Conservation (phyloP, 2,888 invertebrate genomes). For the Drosophila histrio region DNA sequence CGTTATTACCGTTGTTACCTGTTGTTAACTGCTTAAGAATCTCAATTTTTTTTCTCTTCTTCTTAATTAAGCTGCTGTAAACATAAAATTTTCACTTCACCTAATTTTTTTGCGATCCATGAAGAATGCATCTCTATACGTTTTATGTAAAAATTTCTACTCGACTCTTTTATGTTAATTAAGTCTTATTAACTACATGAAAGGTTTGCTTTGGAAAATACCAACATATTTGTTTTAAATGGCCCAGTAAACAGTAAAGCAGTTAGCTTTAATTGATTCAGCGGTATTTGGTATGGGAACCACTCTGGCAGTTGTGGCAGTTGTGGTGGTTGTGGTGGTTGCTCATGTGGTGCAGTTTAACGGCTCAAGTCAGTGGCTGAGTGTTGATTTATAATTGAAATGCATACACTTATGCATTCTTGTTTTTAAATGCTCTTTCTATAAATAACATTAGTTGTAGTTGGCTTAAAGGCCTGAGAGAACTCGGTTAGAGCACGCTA, state of each 20-base stretch:
- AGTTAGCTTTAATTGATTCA: constrained; percentile 74
- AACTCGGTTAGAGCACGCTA: not conserved
- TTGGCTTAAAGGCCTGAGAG: not conserved
- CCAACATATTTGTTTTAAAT: constrained; percentile 56
- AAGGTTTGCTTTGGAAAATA: constrained; percentile 54
- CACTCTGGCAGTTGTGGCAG: too few species aligned
- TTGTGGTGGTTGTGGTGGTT: too few species aligned
- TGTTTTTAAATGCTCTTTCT: constrained; percentile 28
- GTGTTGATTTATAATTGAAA: constrained; percentile 44
- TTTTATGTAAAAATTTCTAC: constrained; percentile 55
- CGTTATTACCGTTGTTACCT: constrained; percentile 58
- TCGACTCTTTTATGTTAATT: constrained; percentile 44
- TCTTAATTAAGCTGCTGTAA: constrained; percentile 69
- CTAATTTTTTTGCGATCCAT: constrained; percentile 60
- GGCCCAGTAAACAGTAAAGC: constrained; percentile 72
- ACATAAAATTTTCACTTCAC: constrained; percentile 72
- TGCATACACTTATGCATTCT: not conserved
- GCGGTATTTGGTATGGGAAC: constrained; percentile 8
- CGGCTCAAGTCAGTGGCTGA: constrained; percentile 13
- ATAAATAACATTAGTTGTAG: constrained; percentile 1
- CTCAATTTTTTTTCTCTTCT: constrained; percentile 39
- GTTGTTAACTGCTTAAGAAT: constrained; percentile 31
- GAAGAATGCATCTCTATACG: constrained; percentile 34
- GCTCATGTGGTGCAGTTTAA: constrained; percentile 38
- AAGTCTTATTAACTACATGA: constrained; percentile 73